Evolutionary conservation across 2,888 invertebrate genomes (phyloP).

Genomic region (Glaucopsyche alexis): DNA sequence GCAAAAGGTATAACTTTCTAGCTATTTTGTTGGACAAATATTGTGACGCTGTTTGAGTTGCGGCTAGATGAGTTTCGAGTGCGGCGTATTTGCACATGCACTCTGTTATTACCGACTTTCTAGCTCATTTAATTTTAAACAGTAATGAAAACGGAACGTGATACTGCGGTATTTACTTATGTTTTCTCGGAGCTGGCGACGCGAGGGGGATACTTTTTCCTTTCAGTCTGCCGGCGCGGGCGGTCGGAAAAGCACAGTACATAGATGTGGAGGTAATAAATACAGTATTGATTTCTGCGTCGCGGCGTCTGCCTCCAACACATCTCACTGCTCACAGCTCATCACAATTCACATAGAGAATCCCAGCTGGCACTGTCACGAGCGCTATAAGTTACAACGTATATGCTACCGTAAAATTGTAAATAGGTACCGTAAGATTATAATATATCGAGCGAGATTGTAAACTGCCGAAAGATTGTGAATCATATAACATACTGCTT

Average conservation of each 20-base stretch:
- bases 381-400: background rate
- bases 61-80: background rate
- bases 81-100: slow-evolving; percentile 6
- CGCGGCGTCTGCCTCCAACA: slow-evolving; percentile 9
- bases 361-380: slow-evolving; percentile 4
- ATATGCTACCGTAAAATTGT: too few species aligned
- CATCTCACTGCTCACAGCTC: slow-evolving; percentile 5
- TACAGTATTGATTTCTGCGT: slow-evolving; percentile 25
- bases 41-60: slow-evolving; percentile 5
- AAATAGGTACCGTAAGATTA: background rate
- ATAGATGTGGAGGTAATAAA: slow-evolving; percentile 26
- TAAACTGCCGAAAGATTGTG: too few species aligned
- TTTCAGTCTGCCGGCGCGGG: slow-evolving; percentile 1
- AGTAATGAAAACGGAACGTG: slow-evolving; percentile 14
- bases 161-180: slow-evolving; percentile 12
- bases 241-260: too few species aligned
- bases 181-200: background rate
- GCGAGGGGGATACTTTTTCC: slow-evolving; percentile 7
- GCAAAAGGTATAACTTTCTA: slow-evolving; percentile 1
- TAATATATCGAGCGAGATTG: background rate
- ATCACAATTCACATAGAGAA: background rate
- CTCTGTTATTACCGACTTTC: slow-evolving; percentile 7
- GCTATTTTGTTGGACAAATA: slow-evolving; percentile 2
- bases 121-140: slow-evolving; percentile 23
- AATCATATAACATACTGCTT: too few species aligned